These are phyloP conservation scores for Epinephelus lanceolatus DNA, from an alignment of 2,113 vertebrate species.

Conservation along the genomic window DNA sequence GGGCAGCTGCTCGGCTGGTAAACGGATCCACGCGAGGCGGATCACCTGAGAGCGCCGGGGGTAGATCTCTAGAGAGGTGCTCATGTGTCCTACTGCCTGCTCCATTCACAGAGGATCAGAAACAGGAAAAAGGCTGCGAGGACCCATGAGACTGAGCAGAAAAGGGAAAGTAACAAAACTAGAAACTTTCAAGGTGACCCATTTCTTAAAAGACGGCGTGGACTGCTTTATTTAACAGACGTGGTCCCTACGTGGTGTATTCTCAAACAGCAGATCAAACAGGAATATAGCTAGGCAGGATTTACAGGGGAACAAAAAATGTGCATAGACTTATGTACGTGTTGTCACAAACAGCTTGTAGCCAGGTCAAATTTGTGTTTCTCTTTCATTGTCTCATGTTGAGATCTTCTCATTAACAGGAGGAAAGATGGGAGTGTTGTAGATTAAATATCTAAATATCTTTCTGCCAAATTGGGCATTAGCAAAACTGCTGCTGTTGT, in stretches of 20 bases:
- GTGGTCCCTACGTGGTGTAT: neutral
- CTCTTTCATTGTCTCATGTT: neutral
- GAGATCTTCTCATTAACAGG: neutral
- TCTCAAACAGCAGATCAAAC: slow-evolving; percentile 10
- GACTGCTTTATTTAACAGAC: slow-evolving; percentile 23
- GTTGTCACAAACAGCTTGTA: neutral
- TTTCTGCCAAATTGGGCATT: neutral
- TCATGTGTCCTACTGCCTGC: slow-evolving; percentile 74
- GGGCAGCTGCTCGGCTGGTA: slow-evolving; percentile 81
- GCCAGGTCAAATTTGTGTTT: neutral
- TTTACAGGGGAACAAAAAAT: neutral
- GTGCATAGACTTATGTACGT: neutral
- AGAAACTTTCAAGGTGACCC: slow-evolving; percentile 45
- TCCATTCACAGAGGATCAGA: slow-evolving; percentile 50
- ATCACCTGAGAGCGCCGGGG: slow-evolving; percentile 80
- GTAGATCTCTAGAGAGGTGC: slow-evolving; percentile 76
- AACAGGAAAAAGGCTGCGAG: slow-evolving; percentile 19
- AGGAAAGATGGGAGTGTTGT: neutral
- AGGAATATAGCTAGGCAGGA: neutral
- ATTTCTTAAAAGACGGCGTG: slow-evolving; percentile 13
- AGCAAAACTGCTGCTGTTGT: neutral
- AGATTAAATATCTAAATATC: too few relatives aligned
- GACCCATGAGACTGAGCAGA: slow-evolving; percentile 34
- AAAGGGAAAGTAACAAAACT: slow-evolving; percentile 23
- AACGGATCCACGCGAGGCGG: slow-evolving; percentile 76